Evolutionary conservation across 2,888 invertebrate species (phyloP), one percentile per base, ranked within the genome.

Genomic region (Nemurella pictetii): DNA sequence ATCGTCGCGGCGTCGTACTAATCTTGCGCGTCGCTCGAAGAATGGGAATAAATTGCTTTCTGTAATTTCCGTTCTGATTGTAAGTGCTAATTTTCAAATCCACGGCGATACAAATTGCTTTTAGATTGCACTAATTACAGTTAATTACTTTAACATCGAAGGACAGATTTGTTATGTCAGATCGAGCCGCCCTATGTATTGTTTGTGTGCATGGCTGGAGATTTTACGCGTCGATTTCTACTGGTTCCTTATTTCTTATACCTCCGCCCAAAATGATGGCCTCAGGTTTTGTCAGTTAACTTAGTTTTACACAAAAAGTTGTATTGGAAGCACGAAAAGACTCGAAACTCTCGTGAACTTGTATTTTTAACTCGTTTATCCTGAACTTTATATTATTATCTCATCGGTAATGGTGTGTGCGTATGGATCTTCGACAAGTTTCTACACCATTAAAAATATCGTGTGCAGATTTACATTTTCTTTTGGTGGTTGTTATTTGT

Each of bases 21-120:
- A 55, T 55, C 55, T 55, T 20, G 55, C 55, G 20, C 55, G 55
- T 7, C 55, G 55, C 55, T 55, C 4, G 32, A 55, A 55, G 55
- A 55, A 75, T 25, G 26, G 5, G 28, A 78, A 78, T 78, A 29
- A 78, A 78, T 78, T 78, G 78, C 78, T 78, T 78, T 30, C 78
- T 78, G n/a, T 78, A 78, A 78, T 78, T 78, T 78, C 78, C 78
- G 78, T 27, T 78, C 75, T 9, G 28, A 27, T 75, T 75, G 75
- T 27, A 3, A 30, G 30, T 78, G 29, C 30, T 29, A 78, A 78
- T 78, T 28, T 29, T 30, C n/a, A 78, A 78, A n/a, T 78, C 28
- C 29, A n/a, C 7, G n/a, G 28, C 78, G 9, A n/a, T 78, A 30
- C 30, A 30, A n/a, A 78, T 30, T 28, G 78, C 78, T 78, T 78